Evolutionary conservation across 2,113 vertebrate genomes (phyloP).

Genomic region (Oreotrochilus melanogaster): DNA sequence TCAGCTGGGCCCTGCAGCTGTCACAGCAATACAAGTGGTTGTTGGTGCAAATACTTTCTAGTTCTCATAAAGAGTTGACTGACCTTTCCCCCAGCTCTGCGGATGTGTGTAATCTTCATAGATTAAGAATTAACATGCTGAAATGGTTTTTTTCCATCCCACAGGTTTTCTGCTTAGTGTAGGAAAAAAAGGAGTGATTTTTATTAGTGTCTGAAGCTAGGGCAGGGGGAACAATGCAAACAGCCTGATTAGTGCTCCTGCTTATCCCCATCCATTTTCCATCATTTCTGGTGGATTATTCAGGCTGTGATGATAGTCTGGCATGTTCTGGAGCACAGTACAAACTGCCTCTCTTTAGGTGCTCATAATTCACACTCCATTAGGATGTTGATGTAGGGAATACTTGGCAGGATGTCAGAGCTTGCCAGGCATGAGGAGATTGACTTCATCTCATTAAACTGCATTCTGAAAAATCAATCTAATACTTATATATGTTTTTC

Average conservation of each 20-base stretch:
- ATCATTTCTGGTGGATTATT: conserved; percentile 27
- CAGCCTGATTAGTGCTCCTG: conserved; percentile 15
- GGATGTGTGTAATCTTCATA: not conserved
- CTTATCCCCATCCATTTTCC: conserved; percentile 43
- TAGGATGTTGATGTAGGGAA: conserved; percentile 33
- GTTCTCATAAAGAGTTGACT: not conserved
- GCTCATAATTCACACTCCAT: conserved; percentile 58
- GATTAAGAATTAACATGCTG: conserved; percentile 9
- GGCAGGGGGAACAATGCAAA: not conserved
- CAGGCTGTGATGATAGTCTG: conserved; percentile 21
- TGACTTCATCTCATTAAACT: conserved; percentile 36
- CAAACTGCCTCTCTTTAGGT: conserved; percentile 58
- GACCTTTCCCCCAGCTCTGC: not conserved
- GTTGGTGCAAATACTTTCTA: not conserved
- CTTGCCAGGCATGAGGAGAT: conserved; percentile 23
- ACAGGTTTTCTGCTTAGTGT: conserved; percentile 2
- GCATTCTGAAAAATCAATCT: not conserved
- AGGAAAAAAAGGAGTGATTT: conserved; percentile 18
- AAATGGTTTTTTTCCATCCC: not conserved
- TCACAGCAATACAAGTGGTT: not conserved
- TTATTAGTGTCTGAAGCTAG: conserved; percentile 11
- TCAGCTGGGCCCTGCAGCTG: not conserved
- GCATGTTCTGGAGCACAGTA: conserved; percentile 23
- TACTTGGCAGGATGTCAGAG: conserved; percentile 31
- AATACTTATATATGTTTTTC: not conserved